Evolutionary conservation across 2,797 vertebrate species (phyloP).

Genomic region (Enteromius paludinosus): DNA sequence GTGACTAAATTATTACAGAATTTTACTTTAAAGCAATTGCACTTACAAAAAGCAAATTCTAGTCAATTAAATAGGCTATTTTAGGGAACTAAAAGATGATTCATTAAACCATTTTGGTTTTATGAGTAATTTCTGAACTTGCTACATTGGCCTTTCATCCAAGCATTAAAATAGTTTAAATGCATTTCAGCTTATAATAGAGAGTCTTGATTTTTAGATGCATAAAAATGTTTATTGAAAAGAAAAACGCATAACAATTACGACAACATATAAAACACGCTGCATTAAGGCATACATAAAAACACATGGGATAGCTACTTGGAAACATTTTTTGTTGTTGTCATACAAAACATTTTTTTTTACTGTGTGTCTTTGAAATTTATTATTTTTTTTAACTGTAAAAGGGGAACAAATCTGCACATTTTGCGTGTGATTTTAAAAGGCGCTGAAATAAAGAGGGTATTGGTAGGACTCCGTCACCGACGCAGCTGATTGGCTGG

Average conservation of each 20-base stretch:
- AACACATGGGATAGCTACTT: not conserved
- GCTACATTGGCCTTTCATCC: not conserved
- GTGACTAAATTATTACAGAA: not conserved
- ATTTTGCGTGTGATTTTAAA: not conserved
- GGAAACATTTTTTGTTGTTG: not conserved
- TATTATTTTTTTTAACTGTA: not conserved
- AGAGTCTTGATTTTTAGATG: not conserved
- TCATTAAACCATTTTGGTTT: not conserved
- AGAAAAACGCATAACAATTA: not conserved
- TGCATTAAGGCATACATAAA: not conserved
- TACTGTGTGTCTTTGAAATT: not conserved
- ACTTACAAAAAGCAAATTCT: not conserved
- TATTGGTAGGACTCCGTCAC: not conserved
- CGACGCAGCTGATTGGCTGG: not conserved
- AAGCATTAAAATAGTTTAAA: not conserved
- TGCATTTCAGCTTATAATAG: not conserved
- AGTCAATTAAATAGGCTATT: not conserved
- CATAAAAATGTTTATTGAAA: not conserved
- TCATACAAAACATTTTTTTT: not conserved
- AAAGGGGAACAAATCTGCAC: fast-evolving
- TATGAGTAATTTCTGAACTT: not conserved
- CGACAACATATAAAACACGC: not conserved
- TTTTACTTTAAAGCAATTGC: not conserved
- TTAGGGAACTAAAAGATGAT: not conserved
- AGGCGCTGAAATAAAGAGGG: not conserved